phyloP scores from a whole-genome alignment of 2,113 vertebrate species.

The Silurus glanis region DNA sequence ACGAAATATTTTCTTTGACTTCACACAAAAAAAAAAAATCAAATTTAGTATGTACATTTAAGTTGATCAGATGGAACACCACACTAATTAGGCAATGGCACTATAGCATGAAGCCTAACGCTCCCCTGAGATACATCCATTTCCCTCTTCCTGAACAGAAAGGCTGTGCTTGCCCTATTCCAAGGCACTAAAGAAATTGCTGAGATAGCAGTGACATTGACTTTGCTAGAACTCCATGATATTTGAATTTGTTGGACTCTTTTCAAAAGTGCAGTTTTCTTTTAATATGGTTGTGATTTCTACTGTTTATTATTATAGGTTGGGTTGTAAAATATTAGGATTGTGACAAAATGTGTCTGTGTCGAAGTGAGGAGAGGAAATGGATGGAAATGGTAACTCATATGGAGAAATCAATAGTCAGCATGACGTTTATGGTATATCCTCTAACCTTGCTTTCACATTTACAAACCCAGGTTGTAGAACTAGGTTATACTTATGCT shows the following conservation, averaged over 20 bases:
- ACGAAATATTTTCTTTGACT: background rate
- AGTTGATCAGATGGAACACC: constrained; percentile 11
- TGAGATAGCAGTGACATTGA: background rate
- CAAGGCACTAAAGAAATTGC: constrained; percentile 14
- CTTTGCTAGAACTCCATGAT: background rate
- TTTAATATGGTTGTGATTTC: background rate
- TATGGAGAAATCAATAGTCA: background rate
- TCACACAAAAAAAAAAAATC: background rate
- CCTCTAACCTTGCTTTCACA: background rate
- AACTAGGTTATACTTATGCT: background rate
- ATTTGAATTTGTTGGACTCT: background rate
- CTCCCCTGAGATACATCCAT: constrained; percentile 42
- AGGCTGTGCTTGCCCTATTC: constrained; percentile 3
- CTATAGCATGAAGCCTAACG: background rate
- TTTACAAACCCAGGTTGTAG: background rate
- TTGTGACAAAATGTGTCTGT: background rate
- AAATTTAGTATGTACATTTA: background rate
- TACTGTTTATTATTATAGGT: background rate
- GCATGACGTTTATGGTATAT: background rate
- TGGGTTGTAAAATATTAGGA: too few relatives aligned
- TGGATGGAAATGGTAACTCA: background rate
- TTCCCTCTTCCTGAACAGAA: constrained; percentile 6
- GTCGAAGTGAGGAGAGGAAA: background rate
- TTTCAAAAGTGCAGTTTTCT: background rate
- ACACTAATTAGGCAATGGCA: constrained; percentile 36